A percentile compares a stretch with the other conserved stretches of the same genome.
Conservation (phyloP, 1,140 invertebrate species). For the Penaeus japonicus region DNA sequence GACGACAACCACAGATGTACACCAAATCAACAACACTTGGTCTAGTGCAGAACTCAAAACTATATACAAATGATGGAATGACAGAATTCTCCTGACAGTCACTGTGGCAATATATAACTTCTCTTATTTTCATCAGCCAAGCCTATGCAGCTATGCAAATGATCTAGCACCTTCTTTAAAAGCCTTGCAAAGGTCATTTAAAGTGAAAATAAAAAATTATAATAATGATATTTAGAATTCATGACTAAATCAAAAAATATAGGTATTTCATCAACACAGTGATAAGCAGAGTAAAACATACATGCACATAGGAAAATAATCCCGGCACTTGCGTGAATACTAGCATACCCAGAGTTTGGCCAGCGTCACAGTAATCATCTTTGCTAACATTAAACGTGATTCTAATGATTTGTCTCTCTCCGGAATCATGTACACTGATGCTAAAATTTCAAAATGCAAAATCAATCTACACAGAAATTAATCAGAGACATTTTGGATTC, state of each 20-base stretch:
- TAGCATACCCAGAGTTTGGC: neutral
- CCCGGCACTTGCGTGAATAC: constrained; percentile 45
- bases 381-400: neutral
- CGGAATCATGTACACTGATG: no score
- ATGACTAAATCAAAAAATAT: no score
- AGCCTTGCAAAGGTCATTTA: neutral
- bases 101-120: neutral
- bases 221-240: no score
- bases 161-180: neutral
- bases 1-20: neutral
- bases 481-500: no score
- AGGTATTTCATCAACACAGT: no score
- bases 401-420: no score
- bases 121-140: neutral
- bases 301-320: constrained; percentile 30
- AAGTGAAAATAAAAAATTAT: neutral
- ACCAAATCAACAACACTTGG: neutral
- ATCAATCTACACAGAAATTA: no score
- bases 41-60: neutral
- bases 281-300: no score
- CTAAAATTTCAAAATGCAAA: no score
- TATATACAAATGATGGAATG: constrained; percentile 1
- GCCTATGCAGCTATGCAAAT: neutral
- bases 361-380: neutral
- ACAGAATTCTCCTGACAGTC: neutral